Base-by-base conservation (phyloP, 2,113 vertebrate species). In the Struthidea cinerea region DNA sequence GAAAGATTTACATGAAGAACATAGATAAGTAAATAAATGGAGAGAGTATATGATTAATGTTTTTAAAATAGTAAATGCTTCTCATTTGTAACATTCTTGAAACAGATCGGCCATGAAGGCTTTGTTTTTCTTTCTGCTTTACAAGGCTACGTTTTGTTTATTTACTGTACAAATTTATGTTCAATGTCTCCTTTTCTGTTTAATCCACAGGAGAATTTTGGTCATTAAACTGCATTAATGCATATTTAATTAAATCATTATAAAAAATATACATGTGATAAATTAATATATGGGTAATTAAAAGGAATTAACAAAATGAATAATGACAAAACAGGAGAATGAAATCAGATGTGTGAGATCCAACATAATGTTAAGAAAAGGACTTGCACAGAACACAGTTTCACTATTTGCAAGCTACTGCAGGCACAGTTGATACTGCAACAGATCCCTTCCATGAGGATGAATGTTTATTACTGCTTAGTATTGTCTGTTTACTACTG, bases 21-120 rank as follows among this genome's bases (percentile, higher is more conserved):
- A 95, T 46, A 87, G 96, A 96, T 96, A 96, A 97, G 94, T 97
- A 97, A 98, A 97, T 98, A 98, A 97, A 97, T 82, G 78, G 83
- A 94, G 94, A 94, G 96, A 96, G 95, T 90, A 84, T 96, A 92
- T 98, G 96, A 98, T 98, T 96, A 95, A 98, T 97, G 96, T 67
- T 98, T 95, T 97, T 91, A 79, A 98, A 97, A 98, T 87, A 97
- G 91, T 96, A 97, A 98, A 97, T 96, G 91, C 90, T 97, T 97
- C 97, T 96, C 91, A 85, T 97, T 97, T 94, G 89, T 96, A 96
- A 92, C 93, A 92, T 97, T 97, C 96, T 95, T 97, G 63, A 76
- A 95, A 87, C 84, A 93, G 91, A 90, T 84, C 80, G 65, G 87
- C 87, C 68, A 35, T 64, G 81, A 79, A 95, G 89, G 90, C 69